Evolutionary conservation across 2,113 vertebrate species (phyloP), one percentile per base, ranked within the genome.

Genomic region (Paramisgurnus dabryanus): DNA sequence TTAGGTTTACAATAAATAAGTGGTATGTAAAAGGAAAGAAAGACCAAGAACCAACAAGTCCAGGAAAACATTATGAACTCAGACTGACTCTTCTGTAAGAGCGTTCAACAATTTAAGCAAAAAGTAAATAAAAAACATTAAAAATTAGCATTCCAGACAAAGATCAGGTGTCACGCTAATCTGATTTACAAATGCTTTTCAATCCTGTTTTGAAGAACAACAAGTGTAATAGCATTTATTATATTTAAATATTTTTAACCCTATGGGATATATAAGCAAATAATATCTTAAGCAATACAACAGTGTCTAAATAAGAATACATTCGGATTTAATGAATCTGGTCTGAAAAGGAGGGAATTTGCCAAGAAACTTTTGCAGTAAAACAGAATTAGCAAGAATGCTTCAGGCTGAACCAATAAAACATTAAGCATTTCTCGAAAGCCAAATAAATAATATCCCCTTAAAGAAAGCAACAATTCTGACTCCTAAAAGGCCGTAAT

Each of bases 371-470:
- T 27, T 70, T 66, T 71, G 57, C 27, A 50, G 50, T 22, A 34
- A 83, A 80, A 76, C 50, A 18, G 55, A 47, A 7, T 64, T 50
- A 61, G 60, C 58, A 6, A 65, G 40, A 57, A 67, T 8, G 49
- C 68, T 78, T 34, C 12, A 18, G 43, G 77, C 17, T 61, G 69
- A 72, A 53, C 47, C n/a, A 57, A 74, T 66, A 39, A 67, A 80
- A 67, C 50, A 58, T 40, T 63, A 22, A 22, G 22, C 22, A 22
- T 22, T 22, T 17, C 40, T 13, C 9, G 34, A 34, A 41, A 57
- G 39, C 49, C 34, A 39, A 41, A 53, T 17, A 72, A 65, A 58
- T 49, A 60, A 64, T 80, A 10, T 41, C 67, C 18, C 49, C 13
- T 63, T 49, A 74, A 40, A 57, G 10, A 40, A 49, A 60, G 15